Conservation (phyloP, 2,888 invertebrate genomes). For the Scaptomyza cyrtandrae region DNA sequence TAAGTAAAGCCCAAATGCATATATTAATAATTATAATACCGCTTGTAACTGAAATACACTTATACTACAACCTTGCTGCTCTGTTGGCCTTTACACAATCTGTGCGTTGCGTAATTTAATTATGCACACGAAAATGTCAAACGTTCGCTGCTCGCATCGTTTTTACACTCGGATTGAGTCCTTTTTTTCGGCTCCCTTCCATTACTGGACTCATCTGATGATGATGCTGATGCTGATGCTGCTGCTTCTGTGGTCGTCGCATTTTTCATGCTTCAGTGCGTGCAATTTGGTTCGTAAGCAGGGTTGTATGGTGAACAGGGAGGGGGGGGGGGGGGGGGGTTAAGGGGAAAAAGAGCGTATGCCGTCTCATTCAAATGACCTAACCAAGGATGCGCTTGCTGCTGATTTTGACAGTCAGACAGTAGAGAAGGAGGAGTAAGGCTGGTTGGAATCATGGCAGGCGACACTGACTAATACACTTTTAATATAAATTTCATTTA, state of each 20-base stretch:
- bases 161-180: conserved; percentile 80
- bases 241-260: conserved; percentile 65
- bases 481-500: conserved; percentile 71
- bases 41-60: no score
- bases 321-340: not conserved
- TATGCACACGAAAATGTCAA: conserved; percentile 78
- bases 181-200: conserved; percentile 43
- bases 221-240: conserved; percentile 24
- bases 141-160: conserved; percentile 62
- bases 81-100: conserved; percentile 10
- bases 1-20: no score
- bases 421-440: not conserved
- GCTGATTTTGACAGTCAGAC: conserved; percentile 69
- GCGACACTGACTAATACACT: conserved; percentile 63
- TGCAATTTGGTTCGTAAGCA: conserved; percentile 59
- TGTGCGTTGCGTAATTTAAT: conserved; percentile 65
- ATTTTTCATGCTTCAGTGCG: conserved; percentile 78
- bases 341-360: conserved; percentile 20
- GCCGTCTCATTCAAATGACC: conserved; percentile 74
- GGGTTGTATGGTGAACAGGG: no score
- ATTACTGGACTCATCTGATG: conserved; percentile 18
- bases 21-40: no score
- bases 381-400: conserved; percentile 59
- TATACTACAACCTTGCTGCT: not conserved
- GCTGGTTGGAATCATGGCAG: conserved; percentile 9